Evolutionary conservation across 1,140 invertebrate species (phyloP).

Genomic region (Saccostrea glomerata): DNA sequence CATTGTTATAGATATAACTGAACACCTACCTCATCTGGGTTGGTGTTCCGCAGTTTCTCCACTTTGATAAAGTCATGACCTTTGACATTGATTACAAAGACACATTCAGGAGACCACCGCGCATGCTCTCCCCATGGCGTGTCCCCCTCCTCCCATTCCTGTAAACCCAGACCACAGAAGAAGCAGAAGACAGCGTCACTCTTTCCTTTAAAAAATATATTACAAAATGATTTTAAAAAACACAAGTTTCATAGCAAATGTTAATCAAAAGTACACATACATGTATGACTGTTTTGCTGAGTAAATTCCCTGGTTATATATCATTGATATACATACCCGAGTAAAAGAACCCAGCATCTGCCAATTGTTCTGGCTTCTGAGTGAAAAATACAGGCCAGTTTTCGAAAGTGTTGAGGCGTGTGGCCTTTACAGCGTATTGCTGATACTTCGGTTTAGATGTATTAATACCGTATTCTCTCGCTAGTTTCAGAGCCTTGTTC

Average conservation of each 20-base stretch:
- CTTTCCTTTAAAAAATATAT: constrained; percentile 76
- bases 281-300: too few species aligned
- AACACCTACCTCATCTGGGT: not conserved
- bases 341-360: constrained; percentile 93
- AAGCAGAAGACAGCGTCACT: constrained; percentile 89
- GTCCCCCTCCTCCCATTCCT: constrained; percentile 86
- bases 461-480: constrained; percentile 12
- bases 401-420: constrained; percentile 85
- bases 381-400: constrained; percentile 73
- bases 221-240: too few species aligned
- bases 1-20: too few species aligned
- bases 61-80: constrained; percentile 83
- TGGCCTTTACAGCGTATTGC: constrained; percentile 81
- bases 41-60: not conserved
- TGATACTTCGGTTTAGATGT: constrained; percentile 48
- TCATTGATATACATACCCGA: not conserved
- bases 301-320: not conserved
- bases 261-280: too few species aligned
- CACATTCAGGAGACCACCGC: constrained; percentile 82
- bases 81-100: constrained; percentile 87
- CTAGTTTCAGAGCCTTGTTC: not conserved
- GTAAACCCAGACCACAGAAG: constrained; percentile 87
- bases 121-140: constrained; percentile 87
- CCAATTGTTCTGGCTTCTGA: constrained; percentile 87
- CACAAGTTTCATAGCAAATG: not conserved